Evolutionary conservation across 2,113 vertebrate genomes (phyloP).

Genomic region (Accipiter cooperii): DNA sequence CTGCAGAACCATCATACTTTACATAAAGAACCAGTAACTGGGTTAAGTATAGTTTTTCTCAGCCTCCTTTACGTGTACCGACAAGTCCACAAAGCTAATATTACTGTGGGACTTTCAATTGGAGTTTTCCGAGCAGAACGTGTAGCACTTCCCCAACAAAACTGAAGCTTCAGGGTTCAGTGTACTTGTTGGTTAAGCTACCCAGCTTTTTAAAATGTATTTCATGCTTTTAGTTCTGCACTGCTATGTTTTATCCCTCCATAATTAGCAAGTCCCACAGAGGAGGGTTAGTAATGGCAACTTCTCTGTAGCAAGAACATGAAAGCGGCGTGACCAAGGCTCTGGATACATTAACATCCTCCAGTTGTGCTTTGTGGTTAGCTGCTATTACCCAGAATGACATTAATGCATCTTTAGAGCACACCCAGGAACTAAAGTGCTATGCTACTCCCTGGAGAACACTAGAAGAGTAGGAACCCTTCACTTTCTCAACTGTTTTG

Average conservation of each 20-base stretch:
- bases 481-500: not conserved
- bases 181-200: not conserved
- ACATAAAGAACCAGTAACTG: not conserved
- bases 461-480: not conserved
- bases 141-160: rapidly evolving
- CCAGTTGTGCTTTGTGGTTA: not conserved
- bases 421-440: not conserved
- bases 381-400: not conserved
- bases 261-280: not conserved
- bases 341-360: not conserved
- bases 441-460: not conserved
- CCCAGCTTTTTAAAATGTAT: not conserved
- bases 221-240: not conserved
- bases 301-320: not conserved
- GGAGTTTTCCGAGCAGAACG: not conserved
- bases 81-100: too few relatives aligned
- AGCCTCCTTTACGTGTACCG: rapidly evolving
- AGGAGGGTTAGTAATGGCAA: not conserved
- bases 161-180: not conserved
- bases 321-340: not conserved
- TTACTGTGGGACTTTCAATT: rapidly evolving
- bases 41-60: not conserved
- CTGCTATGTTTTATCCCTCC: not conserved
- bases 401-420: not conserved
- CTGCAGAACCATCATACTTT: not conserved